Conservation (phyloP, 2,888 invertebrate species). For the Melanostoma scalare region DNA sequence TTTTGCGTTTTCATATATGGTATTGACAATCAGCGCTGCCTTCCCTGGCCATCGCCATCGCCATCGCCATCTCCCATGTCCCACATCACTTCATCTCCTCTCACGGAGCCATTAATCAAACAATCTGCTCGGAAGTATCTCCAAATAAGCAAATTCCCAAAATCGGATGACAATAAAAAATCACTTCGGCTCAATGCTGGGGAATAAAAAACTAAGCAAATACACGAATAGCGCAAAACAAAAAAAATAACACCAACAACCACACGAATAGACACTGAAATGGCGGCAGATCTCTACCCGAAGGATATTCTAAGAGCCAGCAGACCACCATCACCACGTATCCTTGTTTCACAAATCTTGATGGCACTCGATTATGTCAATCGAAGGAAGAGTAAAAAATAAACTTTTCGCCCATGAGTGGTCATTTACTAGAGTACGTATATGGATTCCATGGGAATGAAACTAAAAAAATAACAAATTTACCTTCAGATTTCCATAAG, state of each 20-base stretch:
- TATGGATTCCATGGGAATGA: slow-evolving; percentile 29
- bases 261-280: slow-evolving; percentile 56
- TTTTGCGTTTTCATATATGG: slow-evolving; percentile 39
- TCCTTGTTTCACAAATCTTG: slow-evolving; percentile 66
- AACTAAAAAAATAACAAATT: slow-evolving; percentile 48
- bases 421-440: slow-evolving; percentile 51
- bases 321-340: slow-evolving; percentile 39
- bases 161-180: slow-evolving; percentile 72
- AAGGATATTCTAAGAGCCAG: slow-evolving; percentile 38
- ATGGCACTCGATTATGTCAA: slow-evolving; percentile 72
- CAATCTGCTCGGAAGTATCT: slow-evolving; percentile 72
- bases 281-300: slow-evolving; percentile 44
- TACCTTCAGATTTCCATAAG: slow-evolving; percentile 71
- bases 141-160: slow-evolving; percentile 72
- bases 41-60: slow-evolving; percentile 40
- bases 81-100: slow-evolving; percentile 48
- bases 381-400: slow-evolving; percentile 72
- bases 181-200: slow-evolving; percentile 62
- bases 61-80: slow-evolving; percentile 44
- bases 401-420: slow-evolving; percentile 66
- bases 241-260: slow-evolving; percentile 11
- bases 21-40: slow-evolving; percentile 55
- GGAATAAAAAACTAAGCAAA: slow-evolving; percentile 67
- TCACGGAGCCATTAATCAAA: slow-evolving; percentile 71
- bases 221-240: not conserved